Evolutionary conservation across 2,888 invertebrate species (phyloP).

Genomic region (Caenorhabditis parvicauda): DNA sequence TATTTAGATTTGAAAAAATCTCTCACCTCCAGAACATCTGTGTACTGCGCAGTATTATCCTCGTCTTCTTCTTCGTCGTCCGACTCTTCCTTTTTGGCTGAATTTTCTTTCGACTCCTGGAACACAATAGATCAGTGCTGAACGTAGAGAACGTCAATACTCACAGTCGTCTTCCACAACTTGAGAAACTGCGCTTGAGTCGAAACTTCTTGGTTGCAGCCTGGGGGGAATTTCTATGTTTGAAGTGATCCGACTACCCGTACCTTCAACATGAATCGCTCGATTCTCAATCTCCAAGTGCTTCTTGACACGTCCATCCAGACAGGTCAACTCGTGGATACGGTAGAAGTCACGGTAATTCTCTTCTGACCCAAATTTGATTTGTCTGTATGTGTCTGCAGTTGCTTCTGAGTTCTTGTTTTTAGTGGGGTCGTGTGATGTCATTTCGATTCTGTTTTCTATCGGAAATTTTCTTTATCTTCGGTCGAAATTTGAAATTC

Average conservation of each 20-base stretch:
- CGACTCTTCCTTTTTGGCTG: slow-evolving; percentile 19
- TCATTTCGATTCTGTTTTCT: no score
- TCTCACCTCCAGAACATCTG: slow-evolving; percentile 28
- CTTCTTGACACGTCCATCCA: slow-evolving; percentile 38
- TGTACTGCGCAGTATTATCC: slow-evolving; percentile 21
- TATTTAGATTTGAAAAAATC: no score
- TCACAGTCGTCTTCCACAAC: slow-evolving; percentile 34
- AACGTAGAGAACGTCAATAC: neutral
- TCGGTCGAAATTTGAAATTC: no score
- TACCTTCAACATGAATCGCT: slow-evolving; percentile 31
- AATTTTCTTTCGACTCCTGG: slow-evolving; percentile 30
- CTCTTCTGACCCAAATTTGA: slow-evolving; percentile 21
- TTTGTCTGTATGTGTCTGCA: slow-evolving; percentile 7
- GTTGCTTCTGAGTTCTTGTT: neutral
- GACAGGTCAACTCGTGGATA: slow-evolving; percentile 53
- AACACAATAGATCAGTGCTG: neutral
- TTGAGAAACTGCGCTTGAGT: slow-evolving; percentile 35
- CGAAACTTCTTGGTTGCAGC: slow-evolving; percentile 35
- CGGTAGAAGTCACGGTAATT: slow-evolving; percentile 45
- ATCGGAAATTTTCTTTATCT: no score
- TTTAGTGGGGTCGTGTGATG: no score
- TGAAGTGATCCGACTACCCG: no score
- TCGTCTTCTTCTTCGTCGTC: slow-evolving; percentile 47
- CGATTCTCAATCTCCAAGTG: slow-evolving; percentile 27
- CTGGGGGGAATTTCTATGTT: no score